Conservation (phyloP, 2,113 vertebrate species). For the Phyllopteryx taeniolatus region DNA sequence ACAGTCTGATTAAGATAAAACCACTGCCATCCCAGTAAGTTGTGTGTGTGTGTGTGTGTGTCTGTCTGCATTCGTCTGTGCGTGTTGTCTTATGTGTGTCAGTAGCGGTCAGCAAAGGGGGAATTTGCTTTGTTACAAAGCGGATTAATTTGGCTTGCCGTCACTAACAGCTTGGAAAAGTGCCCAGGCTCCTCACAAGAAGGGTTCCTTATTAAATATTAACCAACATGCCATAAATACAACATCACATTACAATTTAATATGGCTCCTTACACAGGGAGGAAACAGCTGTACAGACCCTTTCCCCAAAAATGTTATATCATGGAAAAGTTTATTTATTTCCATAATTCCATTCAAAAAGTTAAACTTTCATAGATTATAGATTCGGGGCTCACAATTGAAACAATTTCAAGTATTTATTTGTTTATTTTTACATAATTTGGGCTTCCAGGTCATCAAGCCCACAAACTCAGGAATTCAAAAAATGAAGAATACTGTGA, state of each 20-base stretch:
- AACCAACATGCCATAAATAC: conserved; percentile 59
- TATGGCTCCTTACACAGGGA: conserved; percentile 13
- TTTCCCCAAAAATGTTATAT: too few species aligned
- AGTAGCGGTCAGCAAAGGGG: conserved; percentile 67
- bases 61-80: conserved; percentile 13
- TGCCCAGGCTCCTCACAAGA: conserved; percentile 50
- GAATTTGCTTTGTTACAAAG: conserved; percentile 73
- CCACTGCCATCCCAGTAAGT: conserved; percentile 37
- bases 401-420: too few species aligned
- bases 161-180: conserved; percentile 63
- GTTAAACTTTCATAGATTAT: too few species aligned
- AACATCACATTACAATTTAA: conserved; percentile 42
- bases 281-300: conserved; percentile 7
- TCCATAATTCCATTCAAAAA: too few species aligned
- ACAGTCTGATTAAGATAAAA: conserved; percentile 58
- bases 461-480: too few species aligned
- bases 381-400: too few species aligned
- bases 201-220: conserved; percentile 65
- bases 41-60: conserved; percentile 20
- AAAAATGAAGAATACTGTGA: too few species aligned
- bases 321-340: too few species aligned
- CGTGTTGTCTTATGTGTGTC: conserved; percentile 29
- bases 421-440: too few species aligned
- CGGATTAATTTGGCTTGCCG: conserved; percentile 69
- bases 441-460: too few species aligned